phyloP scores from a whole-genome alignment of 2,797 vertebrate genomes.

The Zalophus californianus region DNA sequence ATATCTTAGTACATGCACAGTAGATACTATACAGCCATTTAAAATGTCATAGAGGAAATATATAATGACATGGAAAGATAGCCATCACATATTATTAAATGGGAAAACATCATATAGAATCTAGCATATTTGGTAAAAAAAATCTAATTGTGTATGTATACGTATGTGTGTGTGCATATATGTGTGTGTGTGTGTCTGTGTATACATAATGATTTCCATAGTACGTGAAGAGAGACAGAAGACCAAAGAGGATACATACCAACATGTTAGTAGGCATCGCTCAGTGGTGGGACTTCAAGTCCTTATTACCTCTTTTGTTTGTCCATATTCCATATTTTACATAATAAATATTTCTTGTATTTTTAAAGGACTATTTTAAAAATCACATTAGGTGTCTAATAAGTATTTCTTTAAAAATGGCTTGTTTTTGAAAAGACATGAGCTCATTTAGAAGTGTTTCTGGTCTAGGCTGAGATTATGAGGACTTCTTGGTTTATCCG shows the following conservation, averaged over 20 bases:
- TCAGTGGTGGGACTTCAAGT: neutral
- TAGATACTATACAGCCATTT: neutral
- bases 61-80: neutral
- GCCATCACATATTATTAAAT: neutral
- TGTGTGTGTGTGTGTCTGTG: neutral
- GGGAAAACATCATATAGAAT: neutral
- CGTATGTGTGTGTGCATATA: neutral
- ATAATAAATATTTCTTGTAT: neutral
- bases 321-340: neutral
- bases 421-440: neutral
- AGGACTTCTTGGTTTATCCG: neutral
- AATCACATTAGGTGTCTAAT: conserved; percentile 4
- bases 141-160: neutral
- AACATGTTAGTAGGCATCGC: neutral
- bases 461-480: neutral
- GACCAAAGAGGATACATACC: neutral
- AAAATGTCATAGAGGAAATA: neutral
- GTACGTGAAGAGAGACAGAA: neutral
- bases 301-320: conserved; percentile 21
- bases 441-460: conserved; percentile 36
- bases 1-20: neutral
- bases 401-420: neutral
- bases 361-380: conserved; percentile 14
- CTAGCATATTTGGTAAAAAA: neutral
- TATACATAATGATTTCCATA: neutral